Percentiles rank a stretch among this genome's conserved stretches.
Conservation (phyloP, 2,113 vertebrate species). For the Aix galericulata region DNA sequence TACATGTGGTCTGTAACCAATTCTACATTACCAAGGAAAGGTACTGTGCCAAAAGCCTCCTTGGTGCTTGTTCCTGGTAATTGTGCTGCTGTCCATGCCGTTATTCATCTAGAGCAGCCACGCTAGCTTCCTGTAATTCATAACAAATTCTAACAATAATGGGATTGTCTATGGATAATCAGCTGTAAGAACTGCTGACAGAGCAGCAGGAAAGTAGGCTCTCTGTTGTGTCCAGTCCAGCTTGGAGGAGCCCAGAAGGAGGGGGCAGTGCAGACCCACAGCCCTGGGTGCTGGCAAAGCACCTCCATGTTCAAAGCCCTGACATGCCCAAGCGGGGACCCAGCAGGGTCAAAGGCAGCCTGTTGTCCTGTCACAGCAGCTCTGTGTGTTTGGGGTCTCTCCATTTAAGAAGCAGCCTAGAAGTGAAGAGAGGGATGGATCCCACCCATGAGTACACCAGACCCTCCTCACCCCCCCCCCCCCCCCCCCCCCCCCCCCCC, state of each 20-base stretch:
- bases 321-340: background rate
- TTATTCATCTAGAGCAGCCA: background rate
- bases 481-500: background rate
- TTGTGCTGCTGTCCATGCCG: background rate
- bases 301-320: background rate
- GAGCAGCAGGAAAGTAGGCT: background rate
- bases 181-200: constrained; percentile 25
- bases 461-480: background rate
- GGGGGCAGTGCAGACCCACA: background rate
- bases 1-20: accelerated
- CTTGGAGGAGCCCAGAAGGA: background rate
- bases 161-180: background rate
- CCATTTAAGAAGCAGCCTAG: accelerated
- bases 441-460: background rate
- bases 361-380: background rate
- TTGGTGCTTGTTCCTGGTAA: background rate
- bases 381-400: background rate
- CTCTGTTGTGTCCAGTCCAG: background rate
- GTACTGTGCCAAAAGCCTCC: background rate
- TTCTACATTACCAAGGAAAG: background rate
- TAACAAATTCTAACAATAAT: background rate
- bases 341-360: background rate
- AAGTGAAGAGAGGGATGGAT: background rate
- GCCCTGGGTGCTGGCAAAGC: background rate
- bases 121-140: background rate